phyloP scores from a whole-genome alignment of 2,888 invertebrate species.

The Erebia ligea region DNA sequence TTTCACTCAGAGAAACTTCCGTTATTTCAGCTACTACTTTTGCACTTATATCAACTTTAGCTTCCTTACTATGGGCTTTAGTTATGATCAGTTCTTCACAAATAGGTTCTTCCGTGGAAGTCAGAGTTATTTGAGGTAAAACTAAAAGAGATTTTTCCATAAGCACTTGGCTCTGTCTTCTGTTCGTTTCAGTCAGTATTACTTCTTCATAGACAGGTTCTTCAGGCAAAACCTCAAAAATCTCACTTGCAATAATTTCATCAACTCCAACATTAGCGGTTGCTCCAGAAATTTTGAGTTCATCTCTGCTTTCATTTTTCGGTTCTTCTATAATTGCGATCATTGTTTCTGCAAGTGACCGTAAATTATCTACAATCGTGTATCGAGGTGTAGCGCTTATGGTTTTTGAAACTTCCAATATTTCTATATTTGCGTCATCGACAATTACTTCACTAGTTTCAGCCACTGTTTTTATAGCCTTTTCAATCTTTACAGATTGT shows the following conservation, averaged over 20 bases:
- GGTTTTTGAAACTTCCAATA: slow-evolving; percentile 30
- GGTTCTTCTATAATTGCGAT: slow-evolving; percentile 4
- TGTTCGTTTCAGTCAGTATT: neutral
- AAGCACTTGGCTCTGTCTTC: slow-evolving; percentile 12
- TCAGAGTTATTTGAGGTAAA: slow-evolving; percentile 34
- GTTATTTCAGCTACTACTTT: slow-evolving; percentile 37
- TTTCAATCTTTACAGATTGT: slow-evolving; percentile 21
- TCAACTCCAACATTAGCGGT: slow-evolving; percentile 35
- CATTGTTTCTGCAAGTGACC: slow-evolving; percentile 25
- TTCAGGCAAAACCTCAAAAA: slow-evolving; percentile 18
- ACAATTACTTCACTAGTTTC: slow-evolving; percentile 41
- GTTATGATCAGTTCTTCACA: slow-evolving; percentile 19
- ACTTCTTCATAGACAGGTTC: slow-evolving; percentile 20
- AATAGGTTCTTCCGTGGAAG: slow-evolving; percentile 24
- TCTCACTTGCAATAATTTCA: slow-evolving; percentile 32
- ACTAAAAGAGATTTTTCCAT: slow-evolving; percentile 17
- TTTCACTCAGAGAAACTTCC: slow-evolving; percentile 46
- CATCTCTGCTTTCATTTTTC: slow-evolving; percentile 1
- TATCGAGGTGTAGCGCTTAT: slow-evolving; percentile 10
- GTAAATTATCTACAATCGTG: slow-evolving; percentile 14
- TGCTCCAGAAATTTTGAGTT: slow-evolving; percentile 3
- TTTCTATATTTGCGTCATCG: slow-evolving; percentile 38
- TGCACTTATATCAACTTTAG: slow-evolving; percentile 24
- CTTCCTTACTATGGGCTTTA: slow-evolving; percentile 15
- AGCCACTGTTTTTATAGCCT: slow-evolving; percentile 44